These are phyloP conservation scores for Synergus itoensis DNA, from an alignment of 2,888 invertebrate genomes.

Conservation along the genomic window DNA sequence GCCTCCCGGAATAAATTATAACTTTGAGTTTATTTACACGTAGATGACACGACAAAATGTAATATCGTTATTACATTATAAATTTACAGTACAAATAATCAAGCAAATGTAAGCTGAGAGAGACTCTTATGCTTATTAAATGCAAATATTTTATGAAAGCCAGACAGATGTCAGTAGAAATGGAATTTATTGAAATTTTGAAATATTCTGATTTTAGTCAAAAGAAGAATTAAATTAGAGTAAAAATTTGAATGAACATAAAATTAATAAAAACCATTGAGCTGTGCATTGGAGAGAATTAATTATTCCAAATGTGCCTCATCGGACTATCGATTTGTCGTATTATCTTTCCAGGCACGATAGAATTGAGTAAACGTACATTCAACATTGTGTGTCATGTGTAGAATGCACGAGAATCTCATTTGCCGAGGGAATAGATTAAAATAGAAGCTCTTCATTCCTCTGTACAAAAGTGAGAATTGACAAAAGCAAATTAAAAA, in stretches of 20 bases:
- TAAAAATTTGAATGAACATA: background rate
- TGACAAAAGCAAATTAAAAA: background rate
- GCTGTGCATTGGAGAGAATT: background rate
- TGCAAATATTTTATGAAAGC: too few species aligned
- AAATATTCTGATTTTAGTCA: too few species aligned
- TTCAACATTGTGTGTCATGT: conserved; percentile 5
- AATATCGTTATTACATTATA: too few species aligned
- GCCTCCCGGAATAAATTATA: too few species aligned
- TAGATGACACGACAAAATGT: too few species aligned
- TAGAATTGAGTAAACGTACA: conserved; percentile 25
- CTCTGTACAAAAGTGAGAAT: background rate
- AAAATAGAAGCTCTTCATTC: conserved; percentile 12
- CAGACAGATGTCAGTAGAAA: too few species aligned
- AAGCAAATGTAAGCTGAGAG: too few species aligned
- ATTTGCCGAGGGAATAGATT: background rate
- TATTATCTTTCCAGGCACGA: conserved; percentile 13
- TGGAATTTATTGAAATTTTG: too few species aligned
- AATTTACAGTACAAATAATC: too few species aligned
- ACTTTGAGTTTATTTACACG: too few species aligned
- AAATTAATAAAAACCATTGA: conserved; percentile 7
- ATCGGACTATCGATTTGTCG: conserved; percentile 25
- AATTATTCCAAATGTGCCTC: conserved; percentile 2
- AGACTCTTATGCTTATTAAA: too few species aligned
- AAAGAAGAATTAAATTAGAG: background rate
- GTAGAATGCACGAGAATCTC: conserved; percentile 13